Percentiles rank a stretch among this genome's conserved stretches.
These are phyloP conservation scores for Chironomus riparius DNA, from an alignment of 2,888 invertebrate species.

Conservation along the genomic window DNA sequence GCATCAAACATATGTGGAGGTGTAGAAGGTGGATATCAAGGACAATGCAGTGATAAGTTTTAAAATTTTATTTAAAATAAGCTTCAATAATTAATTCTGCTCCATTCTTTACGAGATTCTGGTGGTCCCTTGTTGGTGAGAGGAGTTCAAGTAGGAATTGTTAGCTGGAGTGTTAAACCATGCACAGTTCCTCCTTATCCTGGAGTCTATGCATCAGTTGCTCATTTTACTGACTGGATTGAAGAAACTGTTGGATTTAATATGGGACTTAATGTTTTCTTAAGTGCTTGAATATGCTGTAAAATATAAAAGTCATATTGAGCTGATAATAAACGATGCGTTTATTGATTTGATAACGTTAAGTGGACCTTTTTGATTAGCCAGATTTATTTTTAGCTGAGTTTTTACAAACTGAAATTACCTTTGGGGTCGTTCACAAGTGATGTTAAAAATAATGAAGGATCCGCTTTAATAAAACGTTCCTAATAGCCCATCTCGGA, in stretches of 20 bases:
- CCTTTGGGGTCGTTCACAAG: too few relatives aligned
- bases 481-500: too few relatives aligned
- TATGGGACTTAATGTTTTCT: not conserved
- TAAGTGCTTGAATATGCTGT: not conserved
- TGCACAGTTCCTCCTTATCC: not conserved
- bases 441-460: too few relatives aligned
- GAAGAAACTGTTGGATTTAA: not conserved
- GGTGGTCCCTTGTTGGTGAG: constrained; percentile 28
- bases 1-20: constrained; percentile 34
- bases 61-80: too few relatives aligned
- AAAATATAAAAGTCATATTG: not conserved
- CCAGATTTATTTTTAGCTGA: too few relatives aligned
- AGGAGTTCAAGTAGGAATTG: constrained; percentile 18
- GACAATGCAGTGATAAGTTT: constrained; percentile 34
- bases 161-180: constrained; percentile 2
- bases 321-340: too few relatives aligned
- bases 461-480: too few relatives aligned
- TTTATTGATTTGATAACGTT: too few relatives aligned
- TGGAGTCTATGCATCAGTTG: not conserved
- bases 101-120: constrained; percentile 28
- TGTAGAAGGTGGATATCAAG: constrained; percentile 33
- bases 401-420: too few relatives aligned
- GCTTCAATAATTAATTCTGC: too few relatives aligned
- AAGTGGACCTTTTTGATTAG: too few relatives aligned
- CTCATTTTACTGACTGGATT: constrained; percentile 19